Evolutionary conservation across 2,888 invertebrate species (phyloP), one percentile per base, ranked within the genome.

Genomic region (Stenurella melanura): DNA sequence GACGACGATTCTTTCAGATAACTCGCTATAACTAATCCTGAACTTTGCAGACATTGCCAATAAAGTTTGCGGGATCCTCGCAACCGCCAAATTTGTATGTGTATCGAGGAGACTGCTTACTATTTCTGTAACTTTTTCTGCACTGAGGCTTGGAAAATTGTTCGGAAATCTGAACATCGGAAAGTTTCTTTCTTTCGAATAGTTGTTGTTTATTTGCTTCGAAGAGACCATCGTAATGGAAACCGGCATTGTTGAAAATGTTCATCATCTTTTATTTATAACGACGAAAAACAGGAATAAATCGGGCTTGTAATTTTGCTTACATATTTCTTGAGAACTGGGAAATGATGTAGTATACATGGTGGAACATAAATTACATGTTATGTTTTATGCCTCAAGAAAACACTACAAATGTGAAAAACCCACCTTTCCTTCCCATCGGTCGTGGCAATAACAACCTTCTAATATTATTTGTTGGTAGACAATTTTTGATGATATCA

Each of bases 21-120:
- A 69, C 69, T 69, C 19, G 56, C 69, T 34, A 69, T 58, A 69
- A 69, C 69, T 69, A 69, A 69, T 69, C 57, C 69, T 11, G 69
- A 69, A 69, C 34, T 69, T 69, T 57, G 15, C 69, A 69, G 69
- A 69, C 69, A 57, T 69, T 10, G 34, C 69, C 69, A 58, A 69
- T 69, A 69, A 69, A 69, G 69, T 19, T 30, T 30, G 34, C 17
- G 17, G 7, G 67, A 21, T 9, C 9, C 19, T n/a, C 17, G 63
- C 58, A 12, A 58, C 58, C 58, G 58, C 58, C 21, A 58, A 21
- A 18, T 58, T 58, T 58, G 58, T 58, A 58, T 58, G 18, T 58
- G 58, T 58, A 58, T 58, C 21, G 58, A 57, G 57, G 18, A 50
- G 50, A 21, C 58, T 58, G 58, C 19, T 58, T 7, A 21, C 58